phyloP scores from a whole-genome alignment of 2,888 invertebrate species.

The Alviniconcha strummeri region DNA sequence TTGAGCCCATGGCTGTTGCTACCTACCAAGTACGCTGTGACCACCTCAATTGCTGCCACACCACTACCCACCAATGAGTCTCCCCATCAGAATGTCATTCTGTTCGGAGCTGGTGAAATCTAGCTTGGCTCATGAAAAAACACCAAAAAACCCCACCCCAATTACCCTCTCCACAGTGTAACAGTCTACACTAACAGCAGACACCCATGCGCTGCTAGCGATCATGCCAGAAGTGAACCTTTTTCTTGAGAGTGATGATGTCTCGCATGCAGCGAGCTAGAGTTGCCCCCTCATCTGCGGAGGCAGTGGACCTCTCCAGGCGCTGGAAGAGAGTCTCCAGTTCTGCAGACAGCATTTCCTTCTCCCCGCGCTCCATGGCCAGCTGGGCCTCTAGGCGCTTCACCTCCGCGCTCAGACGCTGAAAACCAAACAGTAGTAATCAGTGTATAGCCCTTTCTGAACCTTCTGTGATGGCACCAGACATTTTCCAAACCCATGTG shows the following conservation, averaged over 20 bases:
- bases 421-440: not conserved
- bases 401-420: conserved; percentile 47
- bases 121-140: too few relatives aligned
- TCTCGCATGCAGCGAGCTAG: conserved; percentile 34
- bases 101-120: too few relatives aligned
- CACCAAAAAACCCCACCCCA: too few relatives aligned
- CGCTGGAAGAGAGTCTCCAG: conserved; percentile 43
- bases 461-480: not conserved
- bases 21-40: too few relatives aligned
- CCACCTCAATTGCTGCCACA: too few relatives aligned
- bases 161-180: too few relatives aligned
- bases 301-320: conserved; percentile 32
- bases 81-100: too few relatives aligned
- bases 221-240: conserved; percentile 30
- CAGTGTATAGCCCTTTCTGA: too few relatives aligned
- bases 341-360: conserved; percentile 48
- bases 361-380: conserved; percentile 45
- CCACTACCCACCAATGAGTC: too few relatives aligned
- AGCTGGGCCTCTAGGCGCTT: conserved; percentile 40
- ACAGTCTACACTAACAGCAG: too few relatives aligned
- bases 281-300: not conserved
- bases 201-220: too few relatives aligned
- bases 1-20: too few relatives aligned
- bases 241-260: conserved; percentile 40
- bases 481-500: not conserved